Percentiles rank a stretch among this genome's conserved stretches.
Conservation (phyloP, 2,797 vertebrate species). For the Pteropus rufus region DNA sequence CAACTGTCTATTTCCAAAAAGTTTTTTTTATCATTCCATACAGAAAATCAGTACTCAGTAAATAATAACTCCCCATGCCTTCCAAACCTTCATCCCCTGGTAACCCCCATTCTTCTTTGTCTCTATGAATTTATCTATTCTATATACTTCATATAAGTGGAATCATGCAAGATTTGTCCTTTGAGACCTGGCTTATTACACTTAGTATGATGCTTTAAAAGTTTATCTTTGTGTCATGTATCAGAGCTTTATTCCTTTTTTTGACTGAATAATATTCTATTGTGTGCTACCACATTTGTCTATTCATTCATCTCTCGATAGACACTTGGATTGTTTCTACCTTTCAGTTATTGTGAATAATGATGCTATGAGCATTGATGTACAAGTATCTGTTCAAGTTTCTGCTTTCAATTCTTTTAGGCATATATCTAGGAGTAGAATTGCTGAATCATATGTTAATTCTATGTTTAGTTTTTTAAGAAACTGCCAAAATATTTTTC, state of each 20-base stretch:
- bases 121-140: neutral
- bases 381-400: neutral
- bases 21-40: neutral
- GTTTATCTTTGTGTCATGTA: neutral
- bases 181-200: neutral
- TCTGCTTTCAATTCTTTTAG: neutral
- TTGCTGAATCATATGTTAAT: neutral
- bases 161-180: no score
- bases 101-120: neutral
- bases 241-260: neutral
- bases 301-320: neutral
- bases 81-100: neutral
- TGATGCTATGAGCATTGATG: neutral
- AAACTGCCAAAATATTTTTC: neutral
- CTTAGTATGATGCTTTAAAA: neutral
- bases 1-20: neutral
- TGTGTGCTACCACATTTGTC: neutral
- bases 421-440: neutral
- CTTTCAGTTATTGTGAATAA: neutral
- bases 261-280: neutral
- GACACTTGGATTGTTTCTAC: neutral
- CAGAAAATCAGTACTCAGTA: neutral
- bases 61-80: neutral
- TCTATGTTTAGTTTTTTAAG: neutral
- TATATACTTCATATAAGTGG: no score